Conservation (phyloP, 1,140 invertebrate genomes). For the Brachionus rotundiformis region DNA sequence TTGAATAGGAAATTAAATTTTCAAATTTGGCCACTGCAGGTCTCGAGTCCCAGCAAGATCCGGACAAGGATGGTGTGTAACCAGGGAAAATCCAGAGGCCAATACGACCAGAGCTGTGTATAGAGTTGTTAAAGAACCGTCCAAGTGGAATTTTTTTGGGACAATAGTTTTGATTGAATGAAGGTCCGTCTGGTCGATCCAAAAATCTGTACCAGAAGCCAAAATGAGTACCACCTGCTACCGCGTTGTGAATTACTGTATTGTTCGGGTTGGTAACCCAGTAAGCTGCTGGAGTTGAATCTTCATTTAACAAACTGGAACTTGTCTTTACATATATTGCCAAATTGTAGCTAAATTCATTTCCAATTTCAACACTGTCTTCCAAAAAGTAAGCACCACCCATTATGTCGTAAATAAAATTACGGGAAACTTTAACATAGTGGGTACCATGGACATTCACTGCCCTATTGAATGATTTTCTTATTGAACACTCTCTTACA, state of each 20-base stretch:
- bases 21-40: slow-evolving; percentile 51
- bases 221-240: slow-evolving; percentile 61
- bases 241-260: slow-evolving; percentile 57
- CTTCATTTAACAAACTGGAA: slow-evolving; percentile 62
- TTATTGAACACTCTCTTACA: slow-evolving; percentile 58
- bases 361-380: slow-evolving; percentile 62
- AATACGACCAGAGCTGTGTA: slow-evolving; percentile 61
- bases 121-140: slow-evolving; percentile 59
- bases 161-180: slow-evolving; percentile 56
- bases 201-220: slow-evolving; percentile 61
- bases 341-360: slow-evolving; percentile 60
- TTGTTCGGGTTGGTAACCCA: slow-evolving; percentile 62
- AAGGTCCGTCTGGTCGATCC: slow-evolving; percentile 60
- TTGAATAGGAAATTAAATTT: slow-evolving; percentile 53
- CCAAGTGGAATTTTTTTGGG: slow-evolving; percentile 57
- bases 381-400: slow-evolving; percentile 63
- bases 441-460: slow-evolving; percentile 60
- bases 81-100: slow-evolving; percentile 61
- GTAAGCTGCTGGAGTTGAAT: slow-evolving; percentile 59
- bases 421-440: slow-evolving; percentile 53
- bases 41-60: slow-evolving; percentile 23
- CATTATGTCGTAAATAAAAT: slow-evolving; percentile 56
- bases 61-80: slow-evolving; percentile 55
- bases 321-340: slow-evolving; percentile 59
- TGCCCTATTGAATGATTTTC: slow-evolving; percentile 61